Conservation (phyloP, 2,888 invertebrate species). For the Cordilura impudica region DNA sequence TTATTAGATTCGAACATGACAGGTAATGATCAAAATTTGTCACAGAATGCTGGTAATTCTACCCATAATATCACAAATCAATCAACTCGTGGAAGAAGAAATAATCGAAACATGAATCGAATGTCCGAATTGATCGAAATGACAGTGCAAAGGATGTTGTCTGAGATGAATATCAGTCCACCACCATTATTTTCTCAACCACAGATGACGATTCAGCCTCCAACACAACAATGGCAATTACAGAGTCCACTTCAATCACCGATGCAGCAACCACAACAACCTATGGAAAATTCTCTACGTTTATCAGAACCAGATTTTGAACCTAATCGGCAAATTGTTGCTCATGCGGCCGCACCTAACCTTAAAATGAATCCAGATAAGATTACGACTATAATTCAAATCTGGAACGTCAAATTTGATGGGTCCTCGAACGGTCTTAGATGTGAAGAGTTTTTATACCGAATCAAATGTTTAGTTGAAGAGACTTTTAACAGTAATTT, state of each 20-base stretch:
- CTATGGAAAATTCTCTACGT: not conserved
- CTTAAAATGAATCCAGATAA: not conserved
- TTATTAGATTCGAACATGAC: not conserved
- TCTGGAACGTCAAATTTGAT: too few relatives aligned
- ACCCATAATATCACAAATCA: too few relatives aligned
- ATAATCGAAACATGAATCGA: not conserved
- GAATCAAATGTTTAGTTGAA: too few relatives aligned
- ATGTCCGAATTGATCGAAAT: not conserved
- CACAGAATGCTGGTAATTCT: not conserved
- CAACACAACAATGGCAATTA: not conserved
- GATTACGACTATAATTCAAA: too few relatives aligned
- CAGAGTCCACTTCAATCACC: not conserved
- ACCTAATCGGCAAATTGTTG: not conserved
- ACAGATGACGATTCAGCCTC: not conserved
- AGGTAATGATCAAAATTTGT: not conserved
- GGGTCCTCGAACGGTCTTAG: not conserved
- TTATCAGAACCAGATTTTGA: too few relatives aligned
- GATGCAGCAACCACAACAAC: not conserved
- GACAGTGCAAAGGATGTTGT: not conserved
- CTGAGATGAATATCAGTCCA: too few relatives aligned
- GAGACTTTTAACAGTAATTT: too few relatives aligned
- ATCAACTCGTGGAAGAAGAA: too few relatives aligned
- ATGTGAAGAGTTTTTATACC: not conserved
- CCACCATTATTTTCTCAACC: not conserved
- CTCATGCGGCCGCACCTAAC: not conserved